Base-by-base conservation (phyloP, 2,888 invertebrate species). In the Celastrina argiolus region DNA sequence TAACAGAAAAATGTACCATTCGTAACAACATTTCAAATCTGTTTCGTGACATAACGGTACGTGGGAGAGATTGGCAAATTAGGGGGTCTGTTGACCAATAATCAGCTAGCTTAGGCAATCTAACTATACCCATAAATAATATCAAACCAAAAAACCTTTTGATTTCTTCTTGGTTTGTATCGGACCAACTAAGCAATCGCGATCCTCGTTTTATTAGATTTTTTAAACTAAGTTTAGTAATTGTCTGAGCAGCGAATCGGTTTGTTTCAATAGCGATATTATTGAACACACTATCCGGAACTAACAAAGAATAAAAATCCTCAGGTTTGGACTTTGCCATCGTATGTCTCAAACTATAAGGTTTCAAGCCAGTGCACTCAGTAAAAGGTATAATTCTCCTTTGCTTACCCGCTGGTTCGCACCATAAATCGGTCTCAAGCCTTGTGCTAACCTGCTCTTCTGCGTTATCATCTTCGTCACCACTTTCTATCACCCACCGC, bases 351-450 rank as follows among this genome's bases (percentile, higher is more conserved):
- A 71, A 70, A 69, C 42, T 63, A 67, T 71, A 70, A 69, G 71
- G 69, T 68, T 71, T 71, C 68, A 72, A 69, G 63, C 71, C 72
- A 72, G 72, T 68, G 65, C 69, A 69, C 65, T 73, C 73, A 64
- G 73, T 72, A 65, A 70, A 73, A 70, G 73, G 71, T 68, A 73
- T 71, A 69, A 73, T 69, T 69, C 63, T 71, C 70, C 69, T 68
- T 70, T 73, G 73, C 67, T 73, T 72, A 73, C 73, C 73, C 67
- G 69, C 67, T 68, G 73, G 73, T 70, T 73, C 69, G 66, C 56
- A 65, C 70, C 72, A 71, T 64, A 68, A 68, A 68, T 68, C 68
- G 41, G 56, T 66, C 66, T 66, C 66, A 42, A 65, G 61, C 63
- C 70, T 68, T 39, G 65, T 65, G 65, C 59, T 56, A 65, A 65